Base-by-base conservation (phyloP, 2,888 invertebrate species). In the Abrostola triplasia region DNA sequence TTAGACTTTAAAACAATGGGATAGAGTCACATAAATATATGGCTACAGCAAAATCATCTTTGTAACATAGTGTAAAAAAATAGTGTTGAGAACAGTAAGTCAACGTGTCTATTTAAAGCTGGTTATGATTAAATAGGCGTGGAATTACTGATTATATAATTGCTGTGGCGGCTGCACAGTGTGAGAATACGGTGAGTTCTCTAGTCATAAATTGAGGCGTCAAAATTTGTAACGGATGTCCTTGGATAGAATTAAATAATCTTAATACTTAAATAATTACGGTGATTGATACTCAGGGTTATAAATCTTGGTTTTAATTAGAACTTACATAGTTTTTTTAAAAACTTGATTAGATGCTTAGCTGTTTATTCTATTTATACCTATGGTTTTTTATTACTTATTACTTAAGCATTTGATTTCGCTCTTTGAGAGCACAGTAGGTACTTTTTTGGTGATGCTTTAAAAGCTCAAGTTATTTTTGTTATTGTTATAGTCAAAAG, bases 111-210 rank as follows among this genome's bases (percentile, higher is more conserved):
- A 70, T 76, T 59, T 49, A 50, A 10, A 54, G 40, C 57, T 76
- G 62, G 73, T 63, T 69, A 77, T 83, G 85, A 87, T 85, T 81
- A 73, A 86, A 81, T 73, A 76, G 60, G 76, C 84, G 80, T 85
- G 77, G 59, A 80, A 74, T 73, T 78, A 77, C 63, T 71, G 79
- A 80, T 82, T 79, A 78, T 60, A 64, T 79, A 76, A 83, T 78
- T 66, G 59, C 67, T 79, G 73, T 71, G 56, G 60, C 65, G 70
- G 54, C 52, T 62, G 57, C 59, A 52, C 72, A 53, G 61, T 71
- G 67, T 77, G 70, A 64, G 71, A 73, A 71, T 57, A 59, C 58
- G 13, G 36, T 47, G 48, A 35, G 5, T 49, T 64, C 48, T 51
- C n/a, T 55, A 47, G 58, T 9, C 73, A 59, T 67, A 59, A 61